Percentiles rank a stretch among this genome's conserved stretches.
These are phyloP conservation scores for Epicauta chinensis DNA, from an alignment of 1,140 invertebrate genomes.

Conservation along the genomic window DNA sequence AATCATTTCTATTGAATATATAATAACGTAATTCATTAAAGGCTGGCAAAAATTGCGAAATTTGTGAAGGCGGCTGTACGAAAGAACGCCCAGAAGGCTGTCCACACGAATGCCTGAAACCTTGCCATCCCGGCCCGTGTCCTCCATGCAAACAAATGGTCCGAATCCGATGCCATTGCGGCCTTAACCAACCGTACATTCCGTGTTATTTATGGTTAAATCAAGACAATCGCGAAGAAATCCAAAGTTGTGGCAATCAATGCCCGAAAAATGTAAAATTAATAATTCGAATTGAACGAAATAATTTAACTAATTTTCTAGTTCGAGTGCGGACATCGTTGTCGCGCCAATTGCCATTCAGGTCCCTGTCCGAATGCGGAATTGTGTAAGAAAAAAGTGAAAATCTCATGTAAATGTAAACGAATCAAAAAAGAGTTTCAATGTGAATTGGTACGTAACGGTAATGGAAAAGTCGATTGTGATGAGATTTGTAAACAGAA, in stretches of 20 bases:
- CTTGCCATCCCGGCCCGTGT: conserved; percentile 70
- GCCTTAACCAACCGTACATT: conserved; percentile 64
- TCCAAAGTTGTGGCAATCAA: conserved; percentile 72
- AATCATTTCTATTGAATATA: not conserved
- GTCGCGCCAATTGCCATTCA: conserved; percentile 67
- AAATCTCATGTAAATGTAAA: conserved; percentile 71
- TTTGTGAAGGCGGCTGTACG: conserved; percentile 65
- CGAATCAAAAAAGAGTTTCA: conserved; percentile 69
- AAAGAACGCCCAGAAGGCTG: conserved; percentile 68
- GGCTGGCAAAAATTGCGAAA: conserved; percentile 54
- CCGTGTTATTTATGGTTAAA: conserved; percentile 61
- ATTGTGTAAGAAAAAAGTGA: conserved; percentile 72
- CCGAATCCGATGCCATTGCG: conserved; percentile 73
- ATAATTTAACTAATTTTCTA: conserved; percentile 37
- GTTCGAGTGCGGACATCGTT: conserved; percentile 70
- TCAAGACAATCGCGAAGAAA: conserved; percentile 47
- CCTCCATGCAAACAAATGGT: conserved; percentile 65
- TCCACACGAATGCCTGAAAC: conserved; percentile 64
- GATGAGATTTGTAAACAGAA: conserved; percentile 56
- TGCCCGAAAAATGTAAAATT: conserved; percentile 77
- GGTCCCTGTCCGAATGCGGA: conserved; percentile 63
- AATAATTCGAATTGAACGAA: conserved; percentile 9
- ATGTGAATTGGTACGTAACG: conserved; percentile 56
- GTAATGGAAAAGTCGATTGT: conserved; percentile 51
- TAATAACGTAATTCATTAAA: conserved; percentile 14